Percentiles rank a stretch among this genome's conserved stretches.
phyloP scores from a whole-genome alignment of 2,113 vertebrate species.

The Lagopus leucura region DNA sequence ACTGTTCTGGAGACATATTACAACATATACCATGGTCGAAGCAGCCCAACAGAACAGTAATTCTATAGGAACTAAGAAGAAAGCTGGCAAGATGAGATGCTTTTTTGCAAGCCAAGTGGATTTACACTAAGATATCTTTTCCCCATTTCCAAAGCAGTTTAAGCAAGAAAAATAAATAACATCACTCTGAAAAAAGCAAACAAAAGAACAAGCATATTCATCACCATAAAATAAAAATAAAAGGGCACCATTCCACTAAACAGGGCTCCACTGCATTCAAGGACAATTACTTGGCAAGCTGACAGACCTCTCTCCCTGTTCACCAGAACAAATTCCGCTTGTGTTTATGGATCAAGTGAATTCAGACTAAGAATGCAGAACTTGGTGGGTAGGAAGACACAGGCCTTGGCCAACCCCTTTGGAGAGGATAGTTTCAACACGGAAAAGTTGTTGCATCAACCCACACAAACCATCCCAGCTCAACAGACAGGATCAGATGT shows the following conservation, averaged over 20 bases:
- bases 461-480: not conserved
- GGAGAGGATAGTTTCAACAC: not conserved
- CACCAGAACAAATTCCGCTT: not conserved
- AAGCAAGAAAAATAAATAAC: slow-evolving; percentile 16
- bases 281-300: not conserved
- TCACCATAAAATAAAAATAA: too few species aligned
- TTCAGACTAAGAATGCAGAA: not conserved
- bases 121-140: slow-evolving; percentile 29
- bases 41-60: not conserved
- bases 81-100: slow-evolving; percentile 8
- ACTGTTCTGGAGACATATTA: not conserved
- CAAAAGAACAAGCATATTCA: not conserved
- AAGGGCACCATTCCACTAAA: not conserved
- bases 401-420: not conserved
- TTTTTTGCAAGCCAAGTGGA: not conserved
- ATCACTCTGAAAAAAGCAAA: not conserved
- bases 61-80: not conserved
- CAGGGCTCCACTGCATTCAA: not conserved
- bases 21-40: not conserved
- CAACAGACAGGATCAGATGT: not conserved
- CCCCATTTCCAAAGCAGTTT: slow-evolving; percentile 22
- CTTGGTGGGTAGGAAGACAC: not conserved
- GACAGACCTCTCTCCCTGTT: not conserved
- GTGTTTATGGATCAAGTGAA: not conserved
- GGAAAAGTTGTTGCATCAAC: not conserved